phyloP scores from a whole-genome alignment of 1,140 invertebrate genomes.

The Drosophila pectinifera region DNA sequence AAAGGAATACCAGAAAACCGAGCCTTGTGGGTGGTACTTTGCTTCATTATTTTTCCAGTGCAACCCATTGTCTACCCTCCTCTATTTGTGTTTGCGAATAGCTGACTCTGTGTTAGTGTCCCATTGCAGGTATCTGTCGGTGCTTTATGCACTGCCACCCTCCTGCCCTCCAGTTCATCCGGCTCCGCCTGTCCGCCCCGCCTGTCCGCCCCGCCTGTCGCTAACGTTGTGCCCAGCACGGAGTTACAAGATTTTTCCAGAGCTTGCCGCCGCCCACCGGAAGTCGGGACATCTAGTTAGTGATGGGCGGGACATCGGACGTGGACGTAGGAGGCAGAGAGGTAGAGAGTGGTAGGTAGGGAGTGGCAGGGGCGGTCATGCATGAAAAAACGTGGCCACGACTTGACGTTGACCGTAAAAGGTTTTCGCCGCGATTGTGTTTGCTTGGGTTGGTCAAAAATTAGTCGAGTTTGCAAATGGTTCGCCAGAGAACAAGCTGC shows the following conservation, averaged over 20 bases:
- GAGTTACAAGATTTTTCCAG: conserved; percentile 27
- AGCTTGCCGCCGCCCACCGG: conserved; percentile 23
- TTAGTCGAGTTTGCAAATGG: conserved; percentile 33
- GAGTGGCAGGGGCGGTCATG: conserved; percentile 33
- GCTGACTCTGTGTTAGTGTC: conserved; percentile 15
- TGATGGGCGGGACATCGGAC: neutral
- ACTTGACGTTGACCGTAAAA: conserved; percentile 50
- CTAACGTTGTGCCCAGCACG: conserved; percentile 22
- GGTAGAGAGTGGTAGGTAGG: neutral
- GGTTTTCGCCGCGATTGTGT: conserved; percentile 33
- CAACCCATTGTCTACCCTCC: conserved; percentile 14
- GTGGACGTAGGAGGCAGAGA: neutral
- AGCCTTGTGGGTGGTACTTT: too few relatives aligned
- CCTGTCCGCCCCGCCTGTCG: conserved; percentile 22
- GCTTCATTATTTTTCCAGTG: neutral
- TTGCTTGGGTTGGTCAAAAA: conserved; percentile 32
- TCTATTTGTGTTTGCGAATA: neutral
- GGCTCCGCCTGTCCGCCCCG: neutral
- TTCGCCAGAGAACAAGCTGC: neutral
- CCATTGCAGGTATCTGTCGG: conserved; percentile 19
- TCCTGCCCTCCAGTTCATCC: conserved; percentile 8
- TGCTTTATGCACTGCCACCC: conserved; percentile 25
- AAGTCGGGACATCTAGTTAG: conserved; percentile 38
- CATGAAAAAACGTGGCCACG: conserved; percentile 42
- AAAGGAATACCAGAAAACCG: too few relatives aligned